Conservation (phyloP, 2,113 vertebrate species). For the Emberiza fucata region DNA sequence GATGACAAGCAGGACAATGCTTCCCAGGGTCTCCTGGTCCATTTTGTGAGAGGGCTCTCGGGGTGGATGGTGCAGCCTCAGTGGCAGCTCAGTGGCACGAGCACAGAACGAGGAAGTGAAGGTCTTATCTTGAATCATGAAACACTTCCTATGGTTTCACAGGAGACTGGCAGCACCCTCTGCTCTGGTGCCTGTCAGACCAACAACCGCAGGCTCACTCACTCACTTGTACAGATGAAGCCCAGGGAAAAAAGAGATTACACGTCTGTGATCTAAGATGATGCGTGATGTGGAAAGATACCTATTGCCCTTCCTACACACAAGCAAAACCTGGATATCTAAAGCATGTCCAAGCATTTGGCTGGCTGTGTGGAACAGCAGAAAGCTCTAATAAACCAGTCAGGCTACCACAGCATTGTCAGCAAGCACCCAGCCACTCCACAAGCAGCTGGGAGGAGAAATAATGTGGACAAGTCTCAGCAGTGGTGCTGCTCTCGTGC, state of each 20-base stretch:
- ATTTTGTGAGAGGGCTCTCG: constrained; percentile 40
- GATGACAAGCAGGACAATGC: constrained; percentile 81
- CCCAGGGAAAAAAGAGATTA: neutral
- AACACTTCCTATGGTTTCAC: constrained; percentile 45
- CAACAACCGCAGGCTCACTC: rapidly evolving
- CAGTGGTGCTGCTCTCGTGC: neutral
- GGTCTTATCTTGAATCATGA: constrained; percentile 49
- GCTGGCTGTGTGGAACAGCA: neutral
- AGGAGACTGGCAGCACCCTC: neutral
- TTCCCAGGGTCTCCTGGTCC: constrained; percentile 79
- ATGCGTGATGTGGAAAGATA: neutral
- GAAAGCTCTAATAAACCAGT: neutral
- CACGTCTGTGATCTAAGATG: neutral
- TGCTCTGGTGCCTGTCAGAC: neutral
- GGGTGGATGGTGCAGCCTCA: neutral
- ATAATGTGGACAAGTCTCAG: neutral
- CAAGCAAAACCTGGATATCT: neutral
- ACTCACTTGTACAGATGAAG: neutral
- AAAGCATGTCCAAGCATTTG: neutral
- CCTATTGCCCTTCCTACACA: neutral
- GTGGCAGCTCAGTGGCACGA: neutral
- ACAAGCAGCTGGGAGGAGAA: neutral
- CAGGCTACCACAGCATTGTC: neutral
- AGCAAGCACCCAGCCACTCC: rapidly evolving
- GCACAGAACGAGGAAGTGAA: constrained; percentile 68